Evolutionary conservation across 2,113 vertebrate species (phyloP), one percentile per base, ranked within the genome.

Genomic region (Phrynosoma blainvillii): DNA sequence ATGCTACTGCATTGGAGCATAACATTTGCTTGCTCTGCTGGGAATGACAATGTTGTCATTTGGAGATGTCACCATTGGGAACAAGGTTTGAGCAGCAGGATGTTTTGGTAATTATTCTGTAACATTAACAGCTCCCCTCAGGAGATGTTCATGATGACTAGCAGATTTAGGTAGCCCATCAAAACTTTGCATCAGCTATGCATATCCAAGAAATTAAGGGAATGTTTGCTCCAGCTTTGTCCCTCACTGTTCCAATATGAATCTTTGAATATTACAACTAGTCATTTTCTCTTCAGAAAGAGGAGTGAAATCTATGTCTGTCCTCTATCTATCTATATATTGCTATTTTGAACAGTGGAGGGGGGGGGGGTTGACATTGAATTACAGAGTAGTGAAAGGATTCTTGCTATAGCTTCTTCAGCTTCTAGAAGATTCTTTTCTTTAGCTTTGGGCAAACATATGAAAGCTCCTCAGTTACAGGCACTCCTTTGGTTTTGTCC

Each of bases 31-130:
- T 78, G 52, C 27, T 47, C 79, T 71, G 8, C 74, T 87, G 84
- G 74, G 80, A 79, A 54, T 71, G 84, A 59, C 79, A 79, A 83
- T 25, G n/a, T 81, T 75, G 78, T 59, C 65, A 79, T 84, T 87
- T 80, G 21, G 40, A 52, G 54, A 84, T 87, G 13, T 84, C 82
- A 75, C 68, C 32, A 52, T 77, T 71, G 79, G 32, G 62, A 71
- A 82, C 59, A 82, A 68, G 70, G 4, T 5, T 85, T 52, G 62
- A 77, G 21, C 36, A 78, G 27, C 25, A 59, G 9, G 30, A 89
- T 20, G 21, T 62, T 70, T 74, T 78, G 84, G n/a, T 27, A 86
- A 47, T 83, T 89, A 74, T 47, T 21, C 77, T 71, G 65, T 40
- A 89, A 71, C 25, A 42, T 59, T 83, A 83, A 47, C 47, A 59